A percentile compares a stretch with the other conserved stretches of the same genome.
Evolutionary conservation across 2,113 vertebrate species (phyloP).

Genomic region (Semnornis frantzii): DNA sequence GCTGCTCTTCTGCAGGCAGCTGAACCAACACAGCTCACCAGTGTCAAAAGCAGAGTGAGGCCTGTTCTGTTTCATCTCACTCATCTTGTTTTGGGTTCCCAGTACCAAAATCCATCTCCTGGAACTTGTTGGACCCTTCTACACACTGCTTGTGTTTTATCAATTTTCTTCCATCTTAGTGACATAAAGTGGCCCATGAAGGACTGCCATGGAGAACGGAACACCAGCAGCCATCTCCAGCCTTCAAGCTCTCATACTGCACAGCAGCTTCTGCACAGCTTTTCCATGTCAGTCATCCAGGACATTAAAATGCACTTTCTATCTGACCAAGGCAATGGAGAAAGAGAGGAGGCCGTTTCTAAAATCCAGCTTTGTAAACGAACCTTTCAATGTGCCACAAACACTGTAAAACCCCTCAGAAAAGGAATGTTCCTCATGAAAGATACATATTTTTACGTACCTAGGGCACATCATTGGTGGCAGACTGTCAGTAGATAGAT

Average conservation of each 20-base stretch:
- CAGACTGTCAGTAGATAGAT: neutral
- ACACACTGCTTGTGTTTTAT: rapidly evolving
- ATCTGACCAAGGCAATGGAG: no score
- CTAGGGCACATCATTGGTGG: neutral
- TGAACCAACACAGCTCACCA: neutral
- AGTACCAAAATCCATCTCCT: neutral
- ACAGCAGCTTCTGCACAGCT: neutral
- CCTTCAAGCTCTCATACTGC: neutral
- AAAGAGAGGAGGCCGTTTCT: neutral
- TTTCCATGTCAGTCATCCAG: neutral
- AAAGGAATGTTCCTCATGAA: neutral
- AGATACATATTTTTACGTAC: neutral
- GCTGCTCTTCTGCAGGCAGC: neutral
- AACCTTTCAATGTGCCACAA: neutral
- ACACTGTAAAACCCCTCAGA: neutral
- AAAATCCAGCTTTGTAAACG: neutral
- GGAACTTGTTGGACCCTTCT: neutral
- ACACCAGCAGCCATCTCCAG: neutral
- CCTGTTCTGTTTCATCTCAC: rapidly evolving
- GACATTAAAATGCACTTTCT: neutral
- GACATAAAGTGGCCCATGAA: rapidly evolving
- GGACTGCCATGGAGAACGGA: neutral
- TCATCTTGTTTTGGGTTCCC: neutral
- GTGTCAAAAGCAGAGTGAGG: rapidly evolving
- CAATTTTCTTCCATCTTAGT: neutral